Percentiles rank a stretch among this genome's conserved stretches.
Conservation (phyloP, 2,888 invertebrate species). For the Pristionchus maxplancki region DNA sequence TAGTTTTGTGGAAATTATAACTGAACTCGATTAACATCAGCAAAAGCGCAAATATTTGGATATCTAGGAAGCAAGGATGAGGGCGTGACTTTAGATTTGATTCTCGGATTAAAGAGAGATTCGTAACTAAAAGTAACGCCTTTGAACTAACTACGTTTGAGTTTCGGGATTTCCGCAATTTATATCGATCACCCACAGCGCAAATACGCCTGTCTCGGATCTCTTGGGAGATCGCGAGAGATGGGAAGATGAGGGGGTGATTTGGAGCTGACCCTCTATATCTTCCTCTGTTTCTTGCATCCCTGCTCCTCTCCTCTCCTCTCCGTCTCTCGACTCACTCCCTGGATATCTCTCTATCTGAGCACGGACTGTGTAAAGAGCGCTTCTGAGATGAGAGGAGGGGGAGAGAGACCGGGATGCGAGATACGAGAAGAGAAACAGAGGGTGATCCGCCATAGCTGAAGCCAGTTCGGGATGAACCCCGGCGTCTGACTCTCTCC, state of each 20-base stretch:
- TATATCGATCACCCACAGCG: too few relatives aligned
- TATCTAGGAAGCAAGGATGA: too few relatives aligned
- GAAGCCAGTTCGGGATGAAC: background rate
- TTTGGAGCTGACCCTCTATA: constrained; percentile 6
- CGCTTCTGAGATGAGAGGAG: constrained; percentile 29
- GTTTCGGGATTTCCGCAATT: too few relatives aligned
- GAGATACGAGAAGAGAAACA: constrained; percentile 50
- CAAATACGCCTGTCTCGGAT: too few relatives aligned
- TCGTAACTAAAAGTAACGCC: too few relatives aligned
- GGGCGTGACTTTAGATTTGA: too few relatives aligned
- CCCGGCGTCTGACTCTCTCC: background rate
- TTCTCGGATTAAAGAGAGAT: too few relatives aligned
- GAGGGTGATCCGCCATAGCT: background rate
- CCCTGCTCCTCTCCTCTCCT: background rate
- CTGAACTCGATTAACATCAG: too few relatives aligned
- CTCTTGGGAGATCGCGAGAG: too few relatives aligned
- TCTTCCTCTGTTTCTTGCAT: constrained; percentile 39
- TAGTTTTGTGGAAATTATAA: too few relatives aligned
- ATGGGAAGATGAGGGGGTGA: background rate
- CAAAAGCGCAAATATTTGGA: too few relatives aligned
- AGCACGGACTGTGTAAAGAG: constrained; percentile 53
- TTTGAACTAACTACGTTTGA: too few relatives aligned
- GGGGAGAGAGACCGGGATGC: constrained; percentile 14
- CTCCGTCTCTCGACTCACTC: constrained; percentile 1
- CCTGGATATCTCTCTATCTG: constrained; percentile 10